Evolutionary conservation across 2,113 vertebrate species (phyloP).

Genomic region (Puffinus mauretanicus): DNA sequence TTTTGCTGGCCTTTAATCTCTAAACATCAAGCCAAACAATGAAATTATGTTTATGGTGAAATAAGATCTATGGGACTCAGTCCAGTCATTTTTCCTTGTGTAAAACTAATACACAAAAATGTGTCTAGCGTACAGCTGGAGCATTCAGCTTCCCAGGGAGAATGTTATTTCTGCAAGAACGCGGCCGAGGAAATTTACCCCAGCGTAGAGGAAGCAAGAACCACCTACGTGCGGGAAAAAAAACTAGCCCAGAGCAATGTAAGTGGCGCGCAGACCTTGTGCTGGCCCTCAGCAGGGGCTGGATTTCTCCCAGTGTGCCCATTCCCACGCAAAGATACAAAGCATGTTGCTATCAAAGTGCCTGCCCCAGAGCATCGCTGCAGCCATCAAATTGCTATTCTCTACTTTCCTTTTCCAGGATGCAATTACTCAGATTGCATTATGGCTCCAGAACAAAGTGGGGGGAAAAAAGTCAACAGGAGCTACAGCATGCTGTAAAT

Average conservation of each 20-base stretch:
- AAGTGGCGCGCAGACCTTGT: neutral
- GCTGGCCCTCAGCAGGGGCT: neutral
- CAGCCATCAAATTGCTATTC: neutral
- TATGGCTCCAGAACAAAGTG: neutral
- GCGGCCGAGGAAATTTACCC: neutral
- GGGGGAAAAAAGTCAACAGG: neutral
- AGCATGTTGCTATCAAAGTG: neutral
- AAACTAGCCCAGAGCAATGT: neutral
- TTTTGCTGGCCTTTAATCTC: conserved; percentile 9
- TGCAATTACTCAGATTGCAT: conserved; percentile 5
- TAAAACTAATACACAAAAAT: neutral
- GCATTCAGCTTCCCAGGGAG: neutral
- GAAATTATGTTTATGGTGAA: neutral
- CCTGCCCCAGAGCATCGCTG: neutral
- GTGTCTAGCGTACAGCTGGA: neutral
- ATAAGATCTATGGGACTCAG: neutral
- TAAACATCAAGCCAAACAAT: neutral
- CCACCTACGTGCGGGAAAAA: neutral
- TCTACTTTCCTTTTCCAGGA: neutral
- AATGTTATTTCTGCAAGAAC: neutral
- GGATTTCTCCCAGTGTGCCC: neutral
- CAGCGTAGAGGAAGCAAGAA: neutral
- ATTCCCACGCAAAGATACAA: neutral
- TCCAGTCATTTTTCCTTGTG: neutral
- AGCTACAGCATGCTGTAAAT: neutral